Conservation (phyloP, 2,113 vertebrate species). For the Saimiri boliviensis region DNA sequence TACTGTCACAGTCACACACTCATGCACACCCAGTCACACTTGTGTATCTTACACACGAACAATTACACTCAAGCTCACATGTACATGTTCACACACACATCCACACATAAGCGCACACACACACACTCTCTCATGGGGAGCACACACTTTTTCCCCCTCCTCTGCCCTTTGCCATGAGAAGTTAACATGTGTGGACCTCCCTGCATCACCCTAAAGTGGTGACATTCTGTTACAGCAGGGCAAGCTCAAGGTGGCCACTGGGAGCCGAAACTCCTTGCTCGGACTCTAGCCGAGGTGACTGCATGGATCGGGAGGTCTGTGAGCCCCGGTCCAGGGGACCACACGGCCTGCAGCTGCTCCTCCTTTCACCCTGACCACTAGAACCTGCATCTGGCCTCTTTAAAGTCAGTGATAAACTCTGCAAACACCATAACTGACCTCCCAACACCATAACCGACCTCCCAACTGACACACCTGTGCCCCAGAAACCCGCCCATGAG, state of each 20-base stretch:
- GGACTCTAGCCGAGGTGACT: background rate
- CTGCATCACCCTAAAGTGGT: fast-evolving
- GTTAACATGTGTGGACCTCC: fast-evolving
- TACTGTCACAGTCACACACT: no score
- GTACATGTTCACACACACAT: background rate
- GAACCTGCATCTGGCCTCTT: background rate
- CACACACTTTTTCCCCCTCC: background rate
- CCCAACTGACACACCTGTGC: fast-evolving
- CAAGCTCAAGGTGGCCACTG: fast-evolving
- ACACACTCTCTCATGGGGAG: background rate
- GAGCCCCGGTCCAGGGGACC: background rate
- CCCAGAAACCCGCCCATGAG: background rate
- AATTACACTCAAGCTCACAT: background rate
- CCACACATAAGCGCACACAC: background rate
- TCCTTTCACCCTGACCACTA: background rate
- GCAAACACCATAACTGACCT: fast-evolving
- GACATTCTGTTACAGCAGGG: background rate
- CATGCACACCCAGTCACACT: no score
- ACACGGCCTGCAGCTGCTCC: fast-evolving
- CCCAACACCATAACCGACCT: fast-evolving
- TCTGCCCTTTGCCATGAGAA: background rate
- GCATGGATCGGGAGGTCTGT: fast-evolving
- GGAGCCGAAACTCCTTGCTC: fast-evolving
- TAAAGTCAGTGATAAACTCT: background rate
- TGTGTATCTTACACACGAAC: background rate